Base-by-base conservation (phyloP, 1,140 invertebrate species). In the Sarcophaga peregrina region DNA sequence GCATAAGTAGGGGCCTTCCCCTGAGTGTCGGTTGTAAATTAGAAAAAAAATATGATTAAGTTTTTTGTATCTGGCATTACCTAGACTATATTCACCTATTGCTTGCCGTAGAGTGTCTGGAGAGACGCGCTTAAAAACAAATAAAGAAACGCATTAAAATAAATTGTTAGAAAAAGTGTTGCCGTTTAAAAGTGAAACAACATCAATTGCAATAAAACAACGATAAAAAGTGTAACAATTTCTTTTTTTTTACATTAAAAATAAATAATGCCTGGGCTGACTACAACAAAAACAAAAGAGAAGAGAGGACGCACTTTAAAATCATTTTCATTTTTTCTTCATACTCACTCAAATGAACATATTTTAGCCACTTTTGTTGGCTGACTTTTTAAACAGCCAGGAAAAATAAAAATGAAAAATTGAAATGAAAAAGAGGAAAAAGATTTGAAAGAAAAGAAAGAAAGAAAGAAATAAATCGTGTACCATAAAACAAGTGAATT, bases 161-260 rank as follows among this genome's bases (percentile, higher is more conserved):
- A 58, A 58, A 58, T 58, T 58, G 54, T 58, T n/a, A 58, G 54
- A 15, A 58, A 58, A 58, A 58, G 54, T 58, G 54, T 7, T 58
- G 54, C 5, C 4, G 1, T 37, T 37, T 58, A n/a, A 58, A 58
- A 58, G 54, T 58, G 54, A 58, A 58, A 58, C 15, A 58, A 58
- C 15, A 58, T 58, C 1, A 37, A 37, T 37, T 37, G 25, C 25
- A 37, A 37, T 37, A 37, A 58, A 6, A 58, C 54, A n/a, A 58
- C 54, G 15, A 15, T 5, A 15, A 58, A 58, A 58, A 58, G 54
- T 58, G 13, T n/a, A 58, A 58, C 13, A 58, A n/a, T n/a, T n/a
- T n/a, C n/a, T n/a, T n/a, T 58, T 58, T 58, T 37, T 37, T 37
- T 37, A 37, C 1, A 37, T 37, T 37, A 37, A 37, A 37, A 37